Percentiles rank a stretch among this genome's conserved stretches.
These are phyloP conservation scores for Athene cunicularia DNA, from an alignment of 2,113 vertebrate genomes.

Conservation along the genomic window DNA sequence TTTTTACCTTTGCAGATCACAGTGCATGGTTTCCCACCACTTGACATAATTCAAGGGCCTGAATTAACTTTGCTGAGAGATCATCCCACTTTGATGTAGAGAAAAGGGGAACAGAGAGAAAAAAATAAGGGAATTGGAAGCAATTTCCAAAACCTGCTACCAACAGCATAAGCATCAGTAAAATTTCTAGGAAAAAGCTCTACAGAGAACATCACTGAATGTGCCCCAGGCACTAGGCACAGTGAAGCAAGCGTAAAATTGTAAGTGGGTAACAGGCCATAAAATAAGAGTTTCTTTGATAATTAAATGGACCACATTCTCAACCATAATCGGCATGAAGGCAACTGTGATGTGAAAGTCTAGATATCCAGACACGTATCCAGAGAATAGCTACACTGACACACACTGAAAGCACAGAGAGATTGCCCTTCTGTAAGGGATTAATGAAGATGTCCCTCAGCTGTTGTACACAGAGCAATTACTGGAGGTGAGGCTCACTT, in stretches of 20 bases:
- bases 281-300: not conserved
- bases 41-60: not conserved
- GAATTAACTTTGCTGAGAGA: not conserved
- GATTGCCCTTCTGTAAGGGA: not conserved
- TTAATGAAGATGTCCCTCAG: not conserved
- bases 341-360: not conserved
- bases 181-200: not conserved
- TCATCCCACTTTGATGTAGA: not conserved
- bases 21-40: not conserved
- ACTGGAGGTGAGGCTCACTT: not conserved
- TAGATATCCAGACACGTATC: not conserved
- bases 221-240: not conserved
- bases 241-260: not conserved
- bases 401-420: not conserved
- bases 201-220: not conserved
- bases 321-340: not conserved
- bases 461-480: not conserved
- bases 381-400: not conserved
- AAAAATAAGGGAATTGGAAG: not conserved
- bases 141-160: not conserved
- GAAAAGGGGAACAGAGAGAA: not conserved
- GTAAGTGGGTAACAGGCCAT: not conserved
- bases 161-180: not conserved
- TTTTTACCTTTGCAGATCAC: not conserved
- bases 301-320: not conserved